Evolutionary conservation across 2,797 vertebrate genomes (phyloP).

Genomic region (Diceros bicornis): DNA sequence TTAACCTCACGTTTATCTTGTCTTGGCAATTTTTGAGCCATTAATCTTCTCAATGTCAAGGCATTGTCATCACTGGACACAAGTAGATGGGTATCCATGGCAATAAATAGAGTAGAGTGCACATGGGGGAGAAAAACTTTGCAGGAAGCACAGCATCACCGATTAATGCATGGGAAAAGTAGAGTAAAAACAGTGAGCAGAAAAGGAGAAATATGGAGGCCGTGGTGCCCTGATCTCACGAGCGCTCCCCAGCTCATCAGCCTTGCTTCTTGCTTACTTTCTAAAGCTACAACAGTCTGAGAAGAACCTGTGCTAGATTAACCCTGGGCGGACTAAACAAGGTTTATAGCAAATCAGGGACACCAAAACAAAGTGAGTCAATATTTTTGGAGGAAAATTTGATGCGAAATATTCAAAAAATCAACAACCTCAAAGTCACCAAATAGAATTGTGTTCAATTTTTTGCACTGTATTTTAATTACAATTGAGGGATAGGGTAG

Average conservation of each 20-base stretch:
- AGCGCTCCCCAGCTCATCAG: not conserved
- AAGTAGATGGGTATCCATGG: conserved; percentile 74
- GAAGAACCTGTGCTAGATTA: not conserved
- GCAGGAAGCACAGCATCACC: conserved; percentile 5
- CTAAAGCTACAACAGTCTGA: not conserved
- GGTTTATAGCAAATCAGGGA: not conserved
- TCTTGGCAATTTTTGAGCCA: conserved; percentile 87
- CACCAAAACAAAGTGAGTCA: not conserved
- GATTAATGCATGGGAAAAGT: not conserved
- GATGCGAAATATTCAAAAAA: not conserved
- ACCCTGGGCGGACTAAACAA: not conserved
- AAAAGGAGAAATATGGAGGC: not conserved
- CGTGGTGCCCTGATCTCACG: accelerated
- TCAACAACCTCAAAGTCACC: not conserved
- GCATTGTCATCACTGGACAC: conserved; percentile 82
- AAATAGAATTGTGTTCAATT: not conserved
- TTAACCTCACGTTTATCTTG: conserved; percentile 86
- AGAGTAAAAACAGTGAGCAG: not conserved
- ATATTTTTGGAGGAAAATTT: not conserved
- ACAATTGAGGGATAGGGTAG: not conserved
- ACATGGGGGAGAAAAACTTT: conserved; percentile 47
- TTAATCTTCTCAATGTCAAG: conserved; percentile 86
- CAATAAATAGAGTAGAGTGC: conserved; percentile 74
- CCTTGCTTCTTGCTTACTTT: not conserved
- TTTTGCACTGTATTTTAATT: not conserved